Percentiles rank a stretch among this genome's conserved stretches.
These are phyloP conservation scores for Orius insidiosus DNA, from an alignment of 1,140 invertebrate genomes.

Conservation along the genomic window DNA sequence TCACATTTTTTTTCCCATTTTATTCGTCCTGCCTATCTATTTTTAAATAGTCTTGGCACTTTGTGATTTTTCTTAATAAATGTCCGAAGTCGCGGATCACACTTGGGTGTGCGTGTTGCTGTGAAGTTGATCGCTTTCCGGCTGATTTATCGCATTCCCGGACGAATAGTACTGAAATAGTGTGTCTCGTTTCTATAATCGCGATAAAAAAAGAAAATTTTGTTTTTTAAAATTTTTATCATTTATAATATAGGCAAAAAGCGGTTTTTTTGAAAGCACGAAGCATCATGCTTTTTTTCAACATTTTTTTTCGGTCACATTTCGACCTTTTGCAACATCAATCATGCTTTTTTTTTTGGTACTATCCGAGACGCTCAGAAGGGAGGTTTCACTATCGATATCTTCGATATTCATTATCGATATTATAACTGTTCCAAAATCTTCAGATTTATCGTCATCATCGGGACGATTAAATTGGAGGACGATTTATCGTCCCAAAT, in stretches of 20 bases:
- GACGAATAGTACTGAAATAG: conserved; percentile 58
- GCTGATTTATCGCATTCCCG: conserved; percentile 47
- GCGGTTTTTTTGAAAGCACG: background rate
- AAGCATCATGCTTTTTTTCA: background rate
- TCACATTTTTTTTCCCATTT: no score
- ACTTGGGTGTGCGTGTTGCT: conserved; percentile 63
- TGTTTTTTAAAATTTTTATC: conserved; percentile 1
- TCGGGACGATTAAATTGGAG: no score
- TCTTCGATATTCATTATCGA: no score
- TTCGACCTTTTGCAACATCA: background rate
- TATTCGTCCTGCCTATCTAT: no score
- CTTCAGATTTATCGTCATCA: no score
- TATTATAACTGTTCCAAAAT: no score
- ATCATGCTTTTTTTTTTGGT: background rate
- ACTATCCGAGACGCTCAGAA: background rate
- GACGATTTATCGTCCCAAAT: no score
- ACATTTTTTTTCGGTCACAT: background rate
- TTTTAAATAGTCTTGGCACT: conserved; percentile 3
- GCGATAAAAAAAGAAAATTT: conserved; percentile 4
- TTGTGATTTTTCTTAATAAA: conserved; percentile 7
- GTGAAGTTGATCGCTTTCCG: conserved; percentile 50
- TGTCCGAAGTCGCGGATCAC: conserved; percentile 27
- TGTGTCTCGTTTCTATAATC: conserved; percentile 17
- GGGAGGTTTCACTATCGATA: background rate
- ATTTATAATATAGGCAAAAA: background rate